Percentiles rank a stretch among this genome's conserved stretches.
Conservation (phyloP, 2,797 vertebrate genomes). For the Gymnocypris eckloni region DNA sequence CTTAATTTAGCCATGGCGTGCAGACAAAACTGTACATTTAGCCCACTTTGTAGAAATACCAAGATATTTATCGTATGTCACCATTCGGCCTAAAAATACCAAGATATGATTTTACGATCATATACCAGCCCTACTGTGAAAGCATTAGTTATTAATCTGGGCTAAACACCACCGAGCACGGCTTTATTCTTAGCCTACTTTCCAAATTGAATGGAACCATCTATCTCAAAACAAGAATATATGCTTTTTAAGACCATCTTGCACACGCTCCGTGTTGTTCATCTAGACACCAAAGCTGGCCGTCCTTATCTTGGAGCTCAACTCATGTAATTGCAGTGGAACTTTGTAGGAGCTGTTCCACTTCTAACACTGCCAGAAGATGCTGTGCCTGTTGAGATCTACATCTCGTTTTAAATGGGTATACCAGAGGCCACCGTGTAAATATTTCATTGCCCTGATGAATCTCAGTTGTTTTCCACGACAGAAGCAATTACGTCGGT, state of each 20-base stretch:
- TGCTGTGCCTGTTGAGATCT: conserved; percentile 37
- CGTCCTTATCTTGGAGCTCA: background rate
- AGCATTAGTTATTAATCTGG: conserved; percentile 43
- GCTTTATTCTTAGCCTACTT: conserved; percentile 28
- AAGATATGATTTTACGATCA: background rate
- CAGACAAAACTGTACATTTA: conserved; percentile 2
- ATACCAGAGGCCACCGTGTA: conserved; percentile 39
- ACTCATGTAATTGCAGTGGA: conserved; percentile 25
- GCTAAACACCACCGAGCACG: background rate
- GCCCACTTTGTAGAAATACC: background rate
- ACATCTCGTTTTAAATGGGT: conserved; percentile 43
- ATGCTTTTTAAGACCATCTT: conserved; percentile 15
- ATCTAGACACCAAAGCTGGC: conserved; percentile 11
- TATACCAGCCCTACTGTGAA: background rate
- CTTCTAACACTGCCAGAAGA: conserved; percentile 43
- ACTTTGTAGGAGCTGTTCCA: conserved; percentile 39
- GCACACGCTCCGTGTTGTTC: background rate
- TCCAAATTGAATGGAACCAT: conserved; percentile 21
- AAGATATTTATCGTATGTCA: background rate
- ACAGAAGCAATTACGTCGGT: conserved; percentile 49
- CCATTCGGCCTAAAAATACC: conserved; percentile 1
- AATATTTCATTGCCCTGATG: conserved; percentile 59
- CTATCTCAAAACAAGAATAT: conserved; percentile 28
- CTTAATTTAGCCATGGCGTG: conserved; percentile 2
- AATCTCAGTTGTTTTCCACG: conserved; percentile 56